Percentiles rank a stretch among this genome's conserved stretches.
Conservation (phyloP, 2,888 invertebrate species). For the Aspidiotus rigidus region DNA sequence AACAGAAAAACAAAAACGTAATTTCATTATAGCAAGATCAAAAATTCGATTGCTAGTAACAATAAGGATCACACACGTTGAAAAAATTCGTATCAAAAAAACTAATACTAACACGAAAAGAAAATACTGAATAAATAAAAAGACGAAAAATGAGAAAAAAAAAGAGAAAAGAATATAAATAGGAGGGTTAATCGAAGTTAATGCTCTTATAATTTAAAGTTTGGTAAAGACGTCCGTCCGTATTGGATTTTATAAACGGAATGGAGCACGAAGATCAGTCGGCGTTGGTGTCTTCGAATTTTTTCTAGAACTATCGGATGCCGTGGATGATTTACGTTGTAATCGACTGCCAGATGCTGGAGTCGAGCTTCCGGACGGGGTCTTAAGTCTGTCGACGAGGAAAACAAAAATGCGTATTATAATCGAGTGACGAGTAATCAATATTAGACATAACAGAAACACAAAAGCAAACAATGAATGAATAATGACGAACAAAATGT, state of each 20-base stretch:
- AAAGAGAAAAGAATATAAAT: constrained; percentile 14
- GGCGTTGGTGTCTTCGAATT: constrained; percentile 42
- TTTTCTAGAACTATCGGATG: constrained; percentile 52
- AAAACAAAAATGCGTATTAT: neutral
- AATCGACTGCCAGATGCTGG: constrained; percentile 42
- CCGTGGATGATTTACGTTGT: constrained; percentile 57
- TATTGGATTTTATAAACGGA: constrained; percentile 42
- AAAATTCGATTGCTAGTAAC: constrained; percentile 27
- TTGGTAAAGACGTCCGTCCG: constrained; percentile 3
- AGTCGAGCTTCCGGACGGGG: constrained; percentile 64
- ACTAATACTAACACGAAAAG: neutral
- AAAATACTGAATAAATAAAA: constrained; percentile 20
- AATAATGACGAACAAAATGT: too few species aligned
- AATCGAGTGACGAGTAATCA: neutral
- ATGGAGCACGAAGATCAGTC: constrained; percentile 45
- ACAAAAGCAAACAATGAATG: too few species aligned
- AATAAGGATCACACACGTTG: constrained; percentile 26
- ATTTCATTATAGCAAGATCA: constrained; percentile 18
- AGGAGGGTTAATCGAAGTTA: constrained; percentile 31
- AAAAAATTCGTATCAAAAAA: neutral
- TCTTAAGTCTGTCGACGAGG: constrained; percentile 53
- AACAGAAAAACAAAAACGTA: constrained; percentile 11
- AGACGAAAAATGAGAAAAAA: constrained; percentile 17
- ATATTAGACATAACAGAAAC: too few species aligned
- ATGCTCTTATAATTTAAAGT: neutral